Conservation (phyloP, 2,888 invertebrate genomes). For the Strigamia maritima region DNA sequence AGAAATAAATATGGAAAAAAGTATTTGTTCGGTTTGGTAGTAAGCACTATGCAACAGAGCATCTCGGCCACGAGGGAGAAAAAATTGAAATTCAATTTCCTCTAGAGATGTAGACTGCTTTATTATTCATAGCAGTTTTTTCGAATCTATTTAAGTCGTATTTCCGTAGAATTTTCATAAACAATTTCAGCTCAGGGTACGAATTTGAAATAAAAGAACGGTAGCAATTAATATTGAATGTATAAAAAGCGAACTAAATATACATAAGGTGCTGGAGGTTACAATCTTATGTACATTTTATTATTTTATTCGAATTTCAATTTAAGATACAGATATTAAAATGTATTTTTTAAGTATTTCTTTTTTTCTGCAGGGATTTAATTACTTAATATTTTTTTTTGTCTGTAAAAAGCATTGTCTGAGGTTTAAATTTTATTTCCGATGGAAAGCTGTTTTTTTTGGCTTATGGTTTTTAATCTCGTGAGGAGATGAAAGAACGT, state of each 20-base stretch:
- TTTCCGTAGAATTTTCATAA: conserved; percentile 7
- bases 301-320: neutral
- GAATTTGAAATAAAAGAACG: conserved; percentile 2
- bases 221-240: neutral
- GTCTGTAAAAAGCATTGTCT: neutral
- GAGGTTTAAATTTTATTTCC: neutral
- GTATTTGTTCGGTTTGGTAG: neutral
- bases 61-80: neutral
- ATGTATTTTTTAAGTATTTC: neutral
- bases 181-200: conserved; percentile 12
- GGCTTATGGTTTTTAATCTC: neutral
- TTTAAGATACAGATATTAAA: too few species aligned
- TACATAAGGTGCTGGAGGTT: neutral
- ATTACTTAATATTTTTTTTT: neutral
- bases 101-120: conserved; percentile 4
- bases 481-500: neutral
- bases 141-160: conserved; percentile 8
- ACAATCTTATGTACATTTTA: neutral
- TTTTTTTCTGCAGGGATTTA: too few species aligned
- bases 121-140: conserved; percentile 23
- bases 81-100: conserved; percentile 23
- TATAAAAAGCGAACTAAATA: neutral
- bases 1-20: neutral
- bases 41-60: neutral
- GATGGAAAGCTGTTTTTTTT: neutral